Conservation (phyloP, 2,113 vertebrate genomes). For the Scytalopus superciliaris region DNA sequence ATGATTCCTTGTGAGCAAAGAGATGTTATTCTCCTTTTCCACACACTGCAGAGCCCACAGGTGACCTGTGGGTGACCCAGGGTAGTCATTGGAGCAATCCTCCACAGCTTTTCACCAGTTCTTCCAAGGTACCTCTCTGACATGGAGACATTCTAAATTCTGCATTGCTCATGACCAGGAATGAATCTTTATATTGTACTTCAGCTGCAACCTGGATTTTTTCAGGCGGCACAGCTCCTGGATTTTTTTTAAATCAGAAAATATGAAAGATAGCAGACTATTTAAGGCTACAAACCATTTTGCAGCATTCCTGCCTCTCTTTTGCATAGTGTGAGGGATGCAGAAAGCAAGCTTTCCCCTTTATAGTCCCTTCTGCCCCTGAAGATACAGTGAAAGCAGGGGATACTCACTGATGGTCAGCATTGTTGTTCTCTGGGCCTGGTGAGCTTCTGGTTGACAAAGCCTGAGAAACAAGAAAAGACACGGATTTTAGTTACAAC, state of each 20-base stretch:
- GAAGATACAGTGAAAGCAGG: not conserved
- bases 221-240: not conserved
- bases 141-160: not conserved
- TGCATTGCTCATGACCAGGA: not conserved
- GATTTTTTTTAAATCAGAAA: not conserved
- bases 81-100: not conserved
- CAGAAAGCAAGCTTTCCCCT: not conserved
- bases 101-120: not conserved
- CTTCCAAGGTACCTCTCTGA: not conserved
- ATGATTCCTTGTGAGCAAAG: not conserved
- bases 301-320: not conserved
- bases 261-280: not conserved
- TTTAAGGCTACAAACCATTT: not conserved
- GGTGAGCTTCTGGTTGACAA: not conserved
- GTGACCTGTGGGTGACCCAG: not conserved
- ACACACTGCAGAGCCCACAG: not conserved
- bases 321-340: not conserved
- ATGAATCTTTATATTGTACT: not conserved
- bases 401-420: conserved; percentile 63
- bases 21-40: not conserved
- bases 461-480: conserved; percentile 50
- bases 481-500: not conserved
- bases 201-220: not conserved
- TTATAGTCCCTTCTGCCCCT: not conserved
- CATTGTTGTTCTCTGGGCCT: not conserved